Evolutionary conservation across 2,113 vertebrate species (phyloP).

Genomic region (Pluvianellus socialis): DNA sequence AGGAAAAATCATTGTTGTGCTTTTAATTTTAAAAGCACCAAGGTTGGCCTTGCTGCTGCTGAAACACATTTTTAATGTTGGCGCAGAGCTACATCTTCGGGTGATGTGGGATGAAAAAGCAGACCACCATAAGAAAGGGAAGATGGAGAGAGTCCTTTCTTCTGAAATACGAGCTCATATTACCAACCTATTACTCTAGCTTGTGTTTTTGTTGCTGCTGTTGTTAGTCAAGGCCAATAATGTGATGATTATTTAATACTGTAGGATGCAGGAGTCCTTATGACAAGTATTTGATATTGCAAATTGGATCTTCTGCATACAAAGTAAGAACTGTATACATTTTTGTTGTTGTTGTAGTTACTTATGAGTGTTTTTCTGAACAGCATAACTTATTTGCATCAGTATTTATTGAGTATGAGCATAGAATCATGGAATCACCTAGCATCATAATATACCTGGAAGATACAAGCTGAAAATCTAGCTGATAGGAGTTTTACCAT

Average conservation of each 20-base stretch:
- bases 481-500: background rate
- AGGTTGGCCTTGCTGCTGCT: background rate
- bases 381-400: background rate
- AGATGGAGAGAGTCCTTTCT: background rate
- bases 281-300: background rate
- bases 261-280: background rate
- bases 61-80: background rate
- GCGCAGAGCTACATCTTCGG: background rate
- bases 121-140: background rate
- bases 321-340: background rate
- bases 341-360: background rate
- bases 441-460: background rate
- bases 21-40: background rate
- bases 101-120: background rate
- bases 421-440: no score
- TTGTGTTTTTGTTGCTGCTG: background rate
- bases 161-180: background rate
- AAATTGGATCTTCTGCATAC: background rate
- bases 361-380: background rate
- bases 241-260: background rate
- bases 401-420: background rate
- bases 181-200: background rate
- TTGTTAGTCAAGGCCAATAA: background rate
- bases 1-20: background rate
- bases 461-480: background rate